Evolutionary conservation across 2,113 vertebrate genomes (phyloP), one percentile per base, ranked within the genome.

Genomic region (Conger conger): DNA sequence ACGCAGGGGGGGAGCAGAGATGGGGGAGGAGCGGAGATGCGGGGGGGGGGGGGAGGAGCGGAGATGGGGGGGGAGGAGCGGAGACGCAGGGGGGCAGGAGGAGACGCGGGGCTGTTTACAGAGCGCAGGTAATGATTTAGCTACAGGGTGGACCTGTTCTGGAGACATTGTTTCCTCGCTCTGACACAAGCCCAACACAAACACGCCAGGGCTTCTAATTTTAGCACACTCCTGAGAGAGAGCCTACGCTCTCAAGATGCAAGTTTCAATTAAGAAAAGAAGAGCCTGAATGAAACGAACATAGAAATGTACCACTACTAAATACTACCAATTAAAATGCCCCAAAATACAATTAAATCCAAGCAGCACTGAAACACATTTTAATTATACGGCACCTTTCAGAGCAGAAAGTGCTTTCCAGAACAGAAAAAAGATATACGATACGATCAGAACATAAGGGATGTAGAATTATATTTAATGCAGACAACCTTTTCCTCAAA

Each of bases 81-180:
- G 42, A 18, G 79, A 50, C 6, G 20, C 4, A n/a, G 37, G 38
- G 42, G 37, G 38, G 37, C 42, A n/a, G n/a, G n/a, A n/a, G n/a
- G 79, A 50, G n/a, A 3, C 79, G 20, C 38, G 8, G 9, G 42
- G 38, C 79, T 42, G 79, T 80, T 80, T 80, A 80, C 79, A 80
- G 38, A 80, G 79, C 38, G 38, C 79, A 80, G 79, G 79, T 80
- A 30, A 80, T 80, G 79, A 50, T 80, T 80, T 80, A 45, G 79
- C 79, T 50, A 80, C 42, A 45, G 79, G 79, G 79, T 50, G 79
- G 79, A 80, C 79, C 79, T 30, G 37, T 80, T 80, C 79, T 80
- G 68, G 68, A 73, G 68, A 33, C 68, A 73, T 80, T 80, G 37
- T 40, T 80, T 50, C 79, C 42, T 40, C 79, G 4, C 37, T 45